phyloP scores from a whole-genome alignment of 30 jellyfish, hydroid and myxozoan genomes.

The Cassiopea xamachana region DNA sequence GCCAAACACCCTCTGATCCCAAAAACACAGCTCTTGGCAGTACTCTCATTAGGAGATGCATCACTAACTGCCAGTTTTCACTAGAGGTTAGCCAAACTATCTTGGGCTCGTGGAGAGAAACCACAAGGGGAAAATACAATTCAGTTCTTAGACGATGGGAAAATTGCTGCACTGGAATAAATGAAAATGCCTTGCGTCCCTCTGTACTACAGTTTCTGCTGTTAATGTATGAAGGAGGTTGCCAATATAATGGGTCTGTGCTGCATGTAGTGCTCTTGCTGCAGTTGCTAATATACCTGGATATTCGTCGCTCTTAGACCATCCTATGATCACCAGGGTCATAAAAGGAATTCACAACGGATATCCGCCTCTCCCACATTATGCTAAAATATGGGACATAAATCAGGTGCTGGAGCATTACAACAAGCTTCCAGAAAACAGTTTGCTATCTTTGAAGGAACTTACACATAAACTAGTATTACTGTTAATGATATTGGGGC shows the following conservation, averaged over 20 bases:
- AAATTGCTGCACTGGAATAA: slow-evolving; percentile 18
- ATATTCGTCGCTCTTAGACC: slow-evolving; percentile 31
- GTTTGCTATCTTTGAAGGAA: slow-evolving; percentile 30
- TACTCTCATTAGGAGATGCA: slow-evolving; percentile 30
- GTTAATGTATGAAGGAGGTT: slow-evolving; percentile 39
- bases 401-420: slow-evolving; percentile 43
- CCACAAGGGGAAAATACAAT: slow-evolving; percentile 15
- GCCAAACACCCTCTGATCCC: slow-evolving; percentile 11
- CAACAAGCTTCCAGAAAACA: slow-evolving; percentile 16
- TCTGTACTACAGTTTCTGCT: slow-evolving; percentile 10
- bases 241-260: slow-evolving; percentile 44
- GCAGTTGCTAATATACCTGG: slow-evolving; percentile 19
- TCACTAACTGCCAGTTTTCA: slow-evolving; percentile 15
- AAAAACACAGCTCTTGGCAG: slow-evolving; percentile 29
- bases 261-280: slow-evolving; percentile 30
- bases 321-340: slow-evolving; percentile 36
- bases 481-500: slow-evolving; percentile 50
- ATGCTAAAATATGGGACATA: slow-evolving; percentile 57
- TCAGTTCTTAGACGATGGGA: slow-evolving; percentile 49
- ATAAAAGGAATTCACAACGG: slow-evolving; percentile 29
- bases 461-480: slow-evolving; percentile 41
- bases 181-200: slow-evolving; percentile 23
- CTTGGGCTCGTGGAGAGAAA: slow-evolving; percentile 43
- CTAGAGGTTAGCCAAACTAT: slow-evolving; percentile 4
- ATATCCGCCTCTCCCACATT: slow-evolving; percentile 37